Evolutionary conservation across 2,888 invertebrate species (phyloP), one percentile per base, ranked within the genome.

Genomic region (Tubiluchus corallicola): DNA sequence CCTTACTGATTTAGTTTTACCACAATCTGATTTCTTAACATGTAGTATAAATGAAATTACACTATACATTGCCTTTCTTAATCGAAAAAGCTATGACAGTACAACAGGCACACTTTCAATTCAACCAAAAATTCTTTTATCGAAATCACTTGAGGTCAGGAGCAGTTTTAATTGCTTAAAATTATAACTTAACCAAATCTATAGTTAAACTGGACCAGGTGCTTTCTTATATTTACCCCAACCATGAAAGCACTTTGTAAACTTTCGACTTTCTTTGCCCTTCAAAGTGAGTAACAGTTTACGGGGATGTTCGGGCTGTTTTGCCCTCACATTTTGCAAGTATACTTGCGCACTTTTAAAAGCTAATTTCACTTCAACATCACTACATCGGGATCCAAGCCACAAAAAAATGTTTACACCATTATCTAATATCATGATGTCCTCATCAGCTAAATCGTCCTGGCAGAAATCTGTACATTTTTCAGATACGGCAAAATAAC

Each of bases 271-370:
- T 68, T 99, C 98, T 60, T 90, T 90, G 61, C 88, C 84, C 67
- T 94, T 98, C 54, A 94, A 73, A 1, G 94, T 87, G 21, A 94
- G 74, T 67, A 90, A 82, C 48, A 98, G 70, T 68, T 94, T 94
- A 48, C 98, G 72, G 1, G 82, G 81, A 48, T 72, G 73, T 21
- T 90, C 85, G 0, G 90, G 82, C 62, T 96, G 92, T 66, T 94
- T 87, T 17, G 83, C 82, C 58, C 88, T 74, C 74, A 96, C 74
- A 66, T 98, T 92, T 67, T 96, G 94, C 53, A 96, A 87, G 64
- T 98, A 99, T 20, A 98, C 94, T 74, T 92, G 92, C 48, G 90
- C 96, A 49, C 94, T 94, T 69, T 98, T 96, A 63, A 85, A 92
- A 0, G 96, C 92, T 44, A 99, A 71, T 68, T 99, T 99, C 47